Evolutionary conservation across 2,888 invertebrate genomes (phyloP).

Genomic region (Drosophila demipolita): DNA sequence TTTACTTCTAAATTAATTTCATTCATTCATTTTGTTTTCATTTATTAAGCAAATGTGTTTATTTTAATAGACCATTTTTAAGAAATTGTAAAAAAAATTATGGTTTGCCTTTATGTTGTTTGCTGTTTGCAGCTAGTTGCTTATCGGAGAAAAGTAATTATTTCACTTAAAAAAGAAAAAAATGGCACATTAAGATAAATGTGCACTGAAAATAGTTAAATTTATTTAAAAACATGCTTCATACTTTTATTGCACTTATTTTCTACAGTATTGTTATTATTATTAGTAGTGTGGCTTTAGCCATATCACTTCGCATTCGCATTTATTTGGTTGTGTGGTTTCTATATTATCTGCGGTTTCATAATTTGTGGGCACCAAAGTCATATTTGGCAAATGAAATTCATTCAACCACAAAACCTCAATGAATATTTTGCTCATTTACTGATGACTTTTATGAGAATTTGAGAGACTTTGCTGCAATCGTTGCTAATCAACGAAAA

Average conservation of each 20-base stretch:
- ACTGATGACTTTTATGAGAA: neutral
- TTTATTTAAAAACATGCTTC: conserved; percentile 16
- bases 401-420: conserved; percentile 27
- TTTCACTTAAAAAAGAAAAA: conserved; percentile 19
- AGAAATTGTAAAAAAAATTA: neutral
- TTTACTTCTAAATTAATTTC: neutral
- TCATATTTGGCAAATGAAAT: conserved; percentile 28
- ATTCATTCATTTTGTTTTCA: neutral
- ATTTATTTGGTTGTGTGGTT: conserved; percentile 14
- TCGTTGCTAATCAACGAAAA: conserved; percentile 19
- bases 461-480: conserved; percentile 5
- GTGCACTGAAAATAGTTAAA: conserved; percentile 5
- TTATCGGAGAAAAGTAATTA: conserved; percentile 17
- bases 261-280: neutral
- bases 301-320: neutral
- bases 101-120: conserved; percentile 3
- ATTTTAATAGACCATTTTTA: too few species aligned
- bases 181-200: conserved; percentile 13
- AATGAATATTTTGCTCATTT: conserved; percentile 1
- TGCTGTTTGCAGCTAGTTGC: neutral
- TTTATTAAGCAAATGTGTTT: too few species aligned
- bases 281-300: conserved; percentile 18
- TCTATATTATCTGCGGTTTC: conserved; percentile 26
- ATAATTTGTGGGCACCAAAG: conserved; percentile 28
- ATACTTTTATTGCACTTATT: neutral